Evolutionary conservation across 2,797 vertebrate species (phyloP).

Genomic region (Acipenser transmontanus): DNA sequence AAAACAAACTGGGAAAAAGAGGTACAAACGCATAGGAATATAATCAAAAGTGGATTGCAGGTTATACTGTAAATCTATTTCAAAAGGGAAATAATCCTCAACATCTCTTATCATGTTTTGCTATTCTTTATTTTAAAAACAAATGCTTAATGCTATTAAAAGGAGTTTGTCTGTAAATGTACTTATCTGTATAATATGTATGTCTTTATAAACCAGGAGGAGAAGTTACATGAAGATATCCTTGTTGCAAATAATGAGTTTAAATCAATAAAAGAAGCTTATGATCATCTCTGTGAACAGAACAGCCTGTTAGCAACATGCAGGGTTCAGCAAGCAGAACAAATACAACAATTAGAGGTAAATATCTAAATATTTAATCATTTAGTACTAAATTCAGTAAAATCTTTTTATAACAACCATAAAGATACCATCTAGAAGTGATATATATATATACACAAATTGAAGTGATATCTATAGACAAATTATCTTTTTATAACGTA

Average conservation of each 20-base stretch:
- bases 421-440: background rate
- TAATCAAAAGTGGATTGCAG: background rate
- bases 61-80: constrained; percentile 3
- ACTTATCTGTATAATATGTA: background rate
- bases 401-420: no score
- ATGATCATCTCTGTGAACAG: constrained; percentile 46
- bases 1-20: constrained; percentile 69
- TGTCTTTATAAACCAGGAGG: constrained; percentile 50
- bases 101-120: background rate
- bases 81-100: background rate
- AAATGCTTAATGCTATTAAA: background rate
- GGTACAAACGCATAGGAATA: constrained; percentile 42
- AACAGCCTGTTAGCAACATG: constrained; percentile 35
- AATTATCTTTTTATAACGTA: no score
- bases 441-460: background rate
- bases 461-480: background rate
- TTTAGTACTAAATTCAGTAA: no score
- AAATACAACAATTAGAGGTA: constrained; percentile 49
- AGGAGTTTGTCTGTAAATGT: background rate
- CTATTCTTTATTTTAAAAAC: background rate
- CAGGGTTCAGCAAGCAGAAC: constrained; percentile 34
- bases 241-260: constrained; percentile 49
- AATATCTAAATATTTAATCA: constrained; percentile 3
- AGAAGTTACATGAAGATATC: constrained; percentile 46
- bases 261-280: constrained; percentile 46